These are phyloP conservation scores for Polydrusus pterygomalis DNA, from an alignment of 2,888 invertebrate genomes.

Conservation along the genomic window DNA sequence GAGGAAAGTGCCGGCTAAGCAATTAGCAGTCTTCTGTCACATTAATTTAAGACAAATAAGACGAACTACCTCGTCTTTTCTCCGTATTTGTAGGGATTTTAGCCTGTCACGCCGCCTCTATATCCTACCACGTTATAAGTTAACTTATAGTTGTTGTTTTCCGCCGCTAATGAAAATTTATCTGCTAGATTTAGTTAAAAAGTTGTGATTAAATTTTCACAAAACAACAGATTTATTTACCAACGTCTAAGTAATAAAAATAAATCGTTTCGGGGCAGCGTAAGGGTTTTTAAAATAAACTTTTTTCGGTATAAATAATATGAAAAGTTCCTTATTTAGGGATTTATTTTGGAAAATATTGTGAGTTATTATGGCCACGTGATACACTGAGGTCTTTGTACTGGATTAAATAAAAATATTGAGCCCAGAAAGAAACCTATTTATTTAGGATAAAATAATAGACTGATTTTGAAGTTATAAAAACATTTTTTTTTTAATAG, in stretches of 20 bases:
- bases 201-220: slow-evolving; percentile 63
- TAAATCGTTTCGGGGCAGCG: slow-evolving; percentile 42
- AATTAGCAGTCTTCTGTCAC: slow-evolving; percentile 27
- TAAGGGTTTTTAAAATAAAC: slow-evolving; percentile 31
- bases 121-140: slow-evolving; percentile 40
- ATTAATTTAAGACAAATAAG: slow-evolving; percentile 44
- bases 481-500: too few species aligned
- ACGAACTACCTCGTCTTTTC: slow-evolving; percentile 32
- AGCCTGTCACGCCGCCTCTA: slow-evolving; percentile 39
- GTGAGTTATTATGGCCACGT: too few species aligned
- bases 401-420: too few species aligned
- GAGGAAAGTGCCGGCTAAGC: too few species aligned
- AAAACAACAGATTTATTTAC: slow-evolving; percentile 55
- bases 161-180: slow-evolving; percentile 62
- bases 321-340: not conserved
- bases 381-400: too few species aligned
- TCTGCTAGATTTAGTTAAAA: slow-evolving; percentile 59
- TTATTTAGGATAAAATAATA: too few species aligned
- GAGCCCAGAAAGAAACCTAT: too few species aligned
- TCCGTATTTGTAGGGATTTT: slow-evolving; percentile 34
- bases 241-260: slow-evolving; percentile 50
- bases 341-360: too few species aligned
- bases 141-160: slow-evolving; percentile 56
- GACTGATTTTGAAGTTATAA: too few species aligned
- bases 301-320: slow-evolving; percentile 9